A percentile compares a stretch with the other conserved stretches of the same genome.
These are phyloP conservation scores for Podiceps cristatus DNA, from an alignment of 2,113 vertebrate genomes.

Conservation along the genomic window DNA sequence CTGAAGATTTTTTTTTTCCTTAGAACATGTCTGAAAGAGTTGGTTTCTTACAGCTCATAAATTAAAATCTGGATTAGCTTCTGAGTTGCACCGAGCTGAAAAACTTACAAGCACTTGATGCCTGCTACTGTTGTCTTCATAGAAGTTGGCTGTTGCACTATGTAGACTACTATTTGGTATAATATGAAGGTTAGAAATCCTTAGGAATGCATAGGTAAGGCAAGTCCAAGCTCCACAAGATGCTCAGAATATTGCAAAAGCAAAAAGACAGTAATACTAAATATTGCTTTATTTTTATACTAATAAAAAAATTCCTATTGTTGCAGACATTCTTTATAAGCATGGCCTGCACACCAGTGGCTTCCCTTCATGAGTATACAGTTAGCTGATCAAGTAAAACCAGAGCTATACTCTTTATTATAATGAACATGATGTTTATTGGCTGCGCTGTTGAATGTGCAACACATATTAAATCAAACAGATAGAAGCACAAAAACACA, in stretches of 20 bases:
- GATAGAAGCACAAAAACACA: constrained; percentile 48
- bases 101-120: not conserved
- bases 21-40: not conserved
- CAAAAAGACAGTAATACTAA: not conserved
- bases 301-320: not conserved
- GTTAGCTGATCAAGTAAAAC: constrained; percentile 21
- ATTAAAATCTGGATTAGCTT: not conserved
- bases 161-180: not conserved
- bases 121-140: not conserved
- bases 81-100: not conserved
- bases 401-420: constrained; percentile 21
- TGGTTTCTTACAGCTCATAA: not conserved
- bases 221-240: not conserved
- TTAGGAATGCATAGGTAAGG: not conserved
- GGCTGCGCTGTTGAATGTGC: constrained; percentile 47
- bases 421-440: constrained; percentile 16
- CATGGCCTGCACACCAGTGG: not conserved
- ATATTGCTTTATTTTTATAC: not conserved
- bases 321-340: not conserved
- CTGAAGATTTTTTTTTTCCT: not conserved
- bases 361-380: constrained; percentile 8
- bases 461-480: constrained; percentile 64
- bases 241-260: not conserved
- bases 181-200: not conserved
- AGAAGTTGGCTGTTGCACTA: not conserved